phyloP scores from a whole-genome alignment of 2,888 invertebrate genomes.

The Morpho helenor region DNA sequence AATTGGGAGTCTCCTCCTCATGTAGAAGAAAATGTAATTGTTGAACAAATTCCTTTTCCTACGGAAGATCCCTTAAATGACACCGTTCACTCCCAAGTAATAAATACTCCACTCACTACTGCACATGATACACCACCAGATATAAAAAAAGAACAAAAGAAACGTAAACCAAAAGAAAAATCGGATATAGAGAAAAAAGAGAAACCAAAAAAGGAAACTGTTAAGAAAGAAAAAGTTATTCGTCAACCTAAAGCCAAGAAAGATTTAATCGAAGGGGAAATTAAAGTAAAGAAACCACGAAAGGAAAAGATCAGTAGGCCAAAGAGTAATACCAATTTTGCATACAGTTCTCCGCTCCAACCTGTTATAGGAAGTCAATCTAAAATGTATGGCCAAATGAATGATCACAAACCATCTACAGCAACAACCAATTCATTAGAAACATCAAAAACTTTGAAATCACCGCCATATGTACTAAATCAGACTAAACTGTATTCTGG shows the following conservation, averaged over 20 bases:
- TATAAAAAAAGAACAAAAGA: slow-evolving; percentile 50
- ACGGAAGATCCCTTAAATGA: slow-evolving; percentile 22
- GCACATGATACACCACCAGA: slow-evolving; percentile 14
- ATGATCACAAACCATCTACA: slow-evolving; percentile 10
- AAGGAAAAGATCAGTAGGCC: slow-evolving; percentile 49
- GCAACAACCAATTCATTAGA: slow-evolving; percentile 7
- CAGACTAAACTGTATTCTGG: slow-evolving; percentile 31
- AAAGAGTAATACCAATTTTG: slow-evolving; percentile 38
- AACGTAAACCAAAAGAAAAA: slow-evolving; percentile 46
- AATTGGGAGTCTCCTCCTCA: slow-evolving; percentile 65
- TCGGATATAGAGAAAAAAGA: slow-evolving; percentile 36
- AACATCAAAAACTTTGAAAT: slow-evolving; percentile 13
- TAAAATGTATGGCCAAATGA: slow-evolving; percentile 30
- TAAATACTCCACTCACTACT: neutral
- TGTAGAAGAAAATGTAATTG: slow-evolving; percentile 31
- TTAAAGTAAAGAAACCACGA: slow-evolving; percentile 52
- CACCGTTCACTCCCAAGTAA: slow-evolving; percentile 2
- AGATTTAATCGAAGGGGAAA: slow-evolving; percentile 32
- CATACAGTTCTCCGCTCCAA: slow-evolving; percentile 50
- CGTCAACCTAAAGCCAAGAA: slow-evolving; percentile 34
- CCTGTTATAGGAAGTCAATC: slow-evolving; percentile 44
- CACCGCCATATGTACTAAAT: slow-evolving; percentile 17
- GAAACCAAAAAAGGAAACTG: slow-evolving; percentile 37
- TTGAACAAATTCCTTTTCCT: slow-evolving; percentile 35
- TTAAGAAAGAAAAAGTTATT: slow-evolving; percentile 33